Base-by-base conservation (phyloP, 1,140 invertebrate species). In the Heliconius eleuchia region DNA sequence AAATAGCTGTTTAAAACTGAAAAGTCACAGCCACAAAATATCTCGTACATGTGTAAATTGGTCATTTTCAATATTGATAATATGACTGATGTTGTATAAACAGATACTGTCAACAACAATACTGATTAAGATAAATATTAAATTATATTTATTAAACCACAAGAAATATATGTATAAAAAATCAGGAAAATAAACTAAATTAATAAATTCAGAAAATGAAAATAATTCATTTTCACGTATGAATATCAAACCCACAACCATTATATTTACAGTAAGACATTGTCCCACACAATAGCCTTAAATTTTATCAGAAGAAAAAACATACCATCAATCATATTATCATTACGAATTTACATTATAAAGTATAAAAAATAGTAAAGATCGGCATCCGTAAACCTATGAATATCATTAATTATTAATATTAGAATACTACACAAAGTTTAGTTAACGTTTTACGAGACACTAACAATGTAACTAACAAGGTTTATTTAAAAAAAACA, bases 391-490 rank as follows among this genome's bases (percentile, higher is more conserved):
- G 9, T 27, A 23, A 60, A 66, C 27, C 27, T 66, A 66, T 66
- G 27, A 66, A 66, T 66, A 66, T 66, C 23, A 66, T 30, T 30
- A 18, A 30, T 66, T 1, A 30, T 66, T 66, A 66, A 66, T 66
- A 66, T 27, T 66, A 72, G 4, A 52, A 77, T 66, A 39, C 76
- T 77, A 71, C 76, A 77, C 76, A 71, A 42, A 52, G 55, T 71
- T 60, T 79, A 79, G 60, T 78, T 78, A 78, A 83, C 73, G 30
- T 78, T 76, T 72, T 27, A 71, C 70, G 72, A 57, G 30, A 60
- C 30, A 78, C 46, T 78, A 83, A 82, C 57, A 79, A 78, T 78
- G 70, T 30, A 57, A 42, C 55, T 75, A 79, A 76, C 37, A 82
- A 19, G 72, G 46, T 75, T 77, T 52, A 78, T 60, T 71, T 76